Evolutionary conservation across 2,113 vertebrate genomes (phyloP), one percentile per base, ranked within the genome.

Genomic region (Orycteropus afer): DNA sequence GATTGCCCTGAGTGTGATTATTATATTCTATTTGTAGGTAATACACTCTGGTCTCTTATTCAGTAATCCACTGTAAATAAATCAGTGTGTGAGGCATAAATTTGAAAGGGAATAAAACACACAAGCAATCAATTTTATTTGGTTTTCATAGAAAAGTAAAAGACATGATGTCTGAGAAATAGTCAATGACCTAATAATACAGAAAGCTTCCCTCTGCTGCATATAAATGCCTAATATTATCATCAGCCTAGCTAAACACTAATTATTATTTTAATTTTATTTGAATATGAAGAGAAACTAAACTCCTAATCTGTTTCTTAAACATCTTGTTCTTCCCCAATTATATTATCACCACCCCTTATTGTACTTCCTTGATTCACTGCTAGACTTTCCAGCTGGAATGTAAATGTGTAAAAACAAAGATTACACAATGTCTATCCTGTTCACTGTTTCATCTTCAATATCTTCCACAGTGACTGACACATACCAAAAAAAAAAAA

Each of bases 81-180:
- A 84, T 93, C 0, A 65, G n/a, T 76, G 6, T 34, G 1, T 59
- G 20, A 91, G 29, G 23, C 1, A 86, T 89, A 14, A 82, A 65
- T 86, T 84, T 92, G 23, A 96, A 92, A 61, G 61, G 5, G 93
- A 94, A 85, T 88, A 84, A 86, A 61, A 8, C 53, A 53, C 65
- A 85, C 1, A 90, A 81, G 69, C 10, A 79, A 73, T 86, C 69
- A 40, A 47, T 85, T 94, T 82, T 71, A 79, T 69, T 73, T 78
- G 37, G 7, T 45, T 76, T 49, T 95, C 61, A 76, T 10, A 25
- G 49, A 65, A 89, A 67, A 95, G 15, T 34, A 42, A 71, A 67
- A 77, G 27, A 20, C 42, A 71, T 47, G 29, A 12, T 82, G 2
- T 47, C 47, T 76, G 37, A 92, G n/a, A 90, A 83, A 25, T 55